Conservation (phyloP, 2,797 vertebrate genomes). For the Cryptoblepharus egeriae region DNA sequence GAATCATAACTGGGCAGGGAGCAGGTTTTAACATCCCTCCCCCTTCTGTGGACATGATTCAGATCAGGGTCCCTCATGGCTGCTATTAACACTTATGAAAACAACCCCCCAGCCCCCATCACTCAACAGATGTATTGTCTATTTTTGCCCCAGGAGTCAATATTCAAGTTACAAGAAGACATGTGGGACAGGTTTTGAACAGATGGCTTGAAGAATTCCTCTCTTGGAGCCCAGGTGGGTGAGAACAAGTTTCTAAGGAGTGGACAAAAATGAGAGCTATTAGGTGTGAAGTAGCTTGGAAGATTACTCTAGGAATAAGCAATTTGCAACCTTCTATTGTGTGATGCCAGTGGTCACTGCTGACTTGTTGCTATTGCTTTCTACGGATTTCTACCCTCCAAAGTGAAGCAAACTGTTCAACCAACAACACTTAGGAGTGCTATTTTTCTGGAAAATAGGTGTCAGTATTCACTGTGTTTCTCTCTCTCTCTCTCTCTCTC, state of each 20-base stretch:
- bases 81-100: too few relatives aligned
- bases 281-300: neutral
- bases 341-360: neutral
- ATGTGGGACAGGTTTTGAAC: neutral
- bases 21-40: too few relatives aligned
- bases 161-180: neutral
- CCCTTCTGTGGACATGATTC: too few relatives aligned
- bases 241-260: neutral
- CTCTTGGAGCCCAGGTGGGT: neutral
- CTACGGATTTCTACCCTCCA: neutral
- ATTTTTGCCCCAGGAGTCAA: neutral
- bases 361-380: neutral
- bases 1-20: too few relatives aligned
- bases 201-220: neutral
- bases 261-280: neutral
- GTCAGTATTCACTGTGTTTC: too few relatives aligned
- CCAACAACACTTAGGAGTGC: neutral
- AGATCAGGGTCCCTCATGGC: too few relatives aligned
- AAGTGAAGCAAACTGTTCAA: neutral
- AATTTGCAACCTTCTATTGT: neutral
- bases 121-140: too few relatives aligned
- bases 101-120: neutral
- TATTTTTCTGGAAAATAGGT: too few relatives aligned
- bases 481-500: too few relatives aligned
- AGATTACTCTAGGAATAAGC: conserved; percentile 13